Percentiles rank a stretch among this genome's conserved stretches.
Conservation (phyloP, 2,797 vertebrate genomes). For the Hirundo rustica region DNA sequence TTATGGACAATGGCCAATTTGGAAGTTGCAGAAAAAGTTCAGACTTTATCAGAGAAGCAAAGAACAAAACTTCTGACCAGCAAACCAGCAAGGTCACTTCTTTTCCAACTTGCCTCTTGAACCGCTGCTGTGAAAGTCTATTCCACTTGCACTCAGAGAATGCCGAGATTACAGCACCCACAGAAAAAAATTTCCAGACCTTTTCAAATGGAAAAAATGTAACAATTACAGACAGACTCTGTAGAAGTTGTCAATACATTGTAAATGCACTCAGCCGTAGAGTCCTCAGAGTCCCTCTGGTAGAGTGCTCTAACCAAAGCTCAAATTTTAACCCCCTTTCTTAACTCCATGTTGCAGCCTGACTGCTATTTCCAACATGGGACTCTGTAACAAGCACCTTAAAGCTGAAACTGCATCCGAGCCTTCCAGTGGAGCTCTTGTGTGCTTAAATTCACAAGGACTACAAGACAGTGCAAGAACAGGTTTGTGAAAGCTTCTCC, state of each 20-base stretch:
- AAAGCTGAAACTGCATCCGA: neutral
- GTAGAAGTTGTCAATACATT: neutral
- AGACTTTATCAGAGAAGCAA: neutral
- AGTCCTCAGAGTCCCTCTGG: neutral
- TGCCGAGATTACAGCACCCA: neutral
- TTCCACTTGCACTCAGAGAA: neutral
- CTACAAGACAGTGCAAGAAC: neutral
- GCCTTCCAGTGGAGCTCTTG: neutral
- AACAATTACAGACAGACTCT: neutral
- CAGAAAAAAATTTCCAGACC: neutral
- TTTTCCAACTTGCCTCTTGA: neutral
- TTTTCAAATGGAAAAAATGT: neutral
- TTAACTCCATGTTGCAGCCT: neutral
- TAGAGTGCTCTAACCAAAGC: neutral
- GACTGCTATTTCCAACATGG: neutral
- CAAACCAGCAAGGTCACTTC: neutral
- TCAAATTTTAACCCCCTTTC: fast-evolving
- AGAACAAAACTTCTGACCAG: neutral
- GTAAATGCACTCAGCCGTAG: neutral
- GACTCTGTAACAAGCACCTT: neutral
- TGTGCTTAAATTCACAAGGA: neutral
- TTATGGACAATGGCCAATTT: neutral
- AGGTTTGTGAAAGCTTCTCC: neutral
- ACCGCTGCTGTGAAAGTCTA: neutral
- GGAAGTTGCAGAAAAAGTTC: neutral